A percentile compares a stretch with the other conserved stretches of the same genome.
Evolutionary conservation across 2,797 vertebrate genomes (phyloP).

Genomic region (Peromyscus nudipes): DNA sequence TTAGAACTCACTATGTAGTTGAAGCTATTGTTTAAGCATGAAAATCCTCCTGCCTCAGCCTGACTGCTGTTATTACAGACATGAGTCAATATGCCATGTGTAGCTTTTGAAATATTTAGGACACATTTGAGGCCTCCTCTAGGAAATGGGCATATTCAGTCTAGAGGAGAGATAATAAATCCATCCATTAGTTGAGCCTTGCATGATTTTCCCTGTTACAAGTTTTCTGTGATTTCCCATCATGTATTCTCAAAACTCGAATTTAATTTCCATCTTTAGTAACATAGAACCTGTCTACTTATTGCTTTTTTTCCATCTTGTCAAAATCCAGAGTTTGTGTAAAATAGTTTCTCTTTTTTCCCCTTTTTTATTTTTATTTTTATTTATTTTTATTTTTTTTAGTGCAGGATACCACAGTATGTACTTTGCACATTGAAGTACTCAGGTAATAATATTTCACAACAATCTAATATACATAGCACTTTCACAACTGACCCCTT

Average conservation of each 20-base stretch:
- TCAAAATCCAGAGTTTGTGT: neutral
- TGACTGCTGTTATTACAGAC: neutral
- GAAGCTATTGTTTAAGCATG: neutral
- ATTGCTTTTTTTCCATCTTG: neutral
- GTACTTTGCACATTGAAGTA: neutral
- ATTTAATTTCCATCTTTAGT: conserved; percentile 14
- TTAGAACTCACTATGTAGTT: neutral
- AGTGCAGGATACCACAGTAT: neutral
- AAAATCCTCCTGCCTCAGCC: neutral
- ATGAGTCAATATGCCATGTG: neutral
- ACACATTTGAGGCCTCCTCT: neutral
- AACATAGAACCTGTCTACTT: neutral
- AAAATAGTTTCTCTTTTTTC: neutral
- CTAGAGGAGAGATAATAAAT: neutral
- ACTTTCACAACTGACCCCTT: neutral
- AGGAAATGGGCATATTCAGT: neutral
- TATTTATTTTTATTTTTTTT: neutral
- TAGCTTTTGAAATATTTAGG: neutral
- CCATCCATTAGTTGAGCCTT: neutral
- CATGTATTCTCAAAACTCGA: conserved; percentile 8
- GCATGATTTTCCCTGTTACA: neutral
- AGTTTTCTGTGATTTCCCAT: neutral
- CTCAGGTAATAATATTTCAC: conserved; percentile 3
- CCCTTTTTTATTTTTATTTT: neutral
- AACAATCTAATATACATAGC: neutral